Evolutionary conservation across 2,797 vertebrate species (phyloP), one percentile per base, ranked within the genome.

Genomic region (Sitta carolinensis): DNA sequence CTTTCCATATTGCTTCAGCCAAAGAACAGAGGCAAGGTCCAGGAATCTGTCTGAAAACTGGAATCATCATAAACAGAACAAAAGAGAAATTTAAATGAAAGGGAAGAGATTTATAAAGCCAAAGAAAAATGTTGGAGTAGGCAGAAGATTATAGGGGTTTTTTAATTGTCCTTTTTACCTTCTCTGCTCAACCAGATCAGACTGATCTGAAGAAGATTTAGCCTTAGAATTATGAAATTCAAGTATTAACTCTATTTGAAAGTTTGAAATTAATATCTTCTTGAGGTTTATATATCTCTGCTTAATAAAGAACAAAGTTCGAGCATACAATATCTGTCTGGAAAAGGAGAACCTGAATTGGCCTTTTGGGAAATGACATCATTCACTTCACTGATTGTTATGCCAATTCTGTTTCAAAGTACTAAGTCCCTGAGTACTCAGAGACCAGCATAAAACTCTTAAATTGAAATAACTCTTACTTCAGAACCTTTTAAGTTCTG

Each of bases 301-400:
- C 50, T 91, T 88, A 88, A 94, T 94, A 84, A 90, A 86, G 74
- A 90, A 52, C 40, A 69, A 91, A 68, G 57, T 67, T 93, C 43
- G 26, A 14, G 48, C 66, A 45, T 76, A 63, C 20, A 72, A 64
- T 87, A 67, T 61, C 55, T 93, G 9, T 66, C 77, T 89, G 73
- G 57, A 66, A 85, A 93, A 87, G 50, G n/a, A 91, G 51, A 89
- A 91, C 36, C 47, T 82, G 66, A 93, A 95, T 75, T 84, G 80
- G 47, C 40, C 85, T 89, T 76, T 75, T 70, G 63, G 85, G 80
- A 89, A 78, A 92, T 61, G 42, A 67, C 70, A 79, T 82, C 77
- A 93, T 79, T 91, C 63, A 61, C 38, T 90, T 40, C 38, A 45
- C 74, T 79, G 73, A 95, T 77, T 94, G 66, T 77, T 86, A 76